These are phyloP conservation scores for Daubentonia madagascariensis DNA, from an alignment of 2,113 vertebrate genomes.

Conservation along the genomic window DNA sequence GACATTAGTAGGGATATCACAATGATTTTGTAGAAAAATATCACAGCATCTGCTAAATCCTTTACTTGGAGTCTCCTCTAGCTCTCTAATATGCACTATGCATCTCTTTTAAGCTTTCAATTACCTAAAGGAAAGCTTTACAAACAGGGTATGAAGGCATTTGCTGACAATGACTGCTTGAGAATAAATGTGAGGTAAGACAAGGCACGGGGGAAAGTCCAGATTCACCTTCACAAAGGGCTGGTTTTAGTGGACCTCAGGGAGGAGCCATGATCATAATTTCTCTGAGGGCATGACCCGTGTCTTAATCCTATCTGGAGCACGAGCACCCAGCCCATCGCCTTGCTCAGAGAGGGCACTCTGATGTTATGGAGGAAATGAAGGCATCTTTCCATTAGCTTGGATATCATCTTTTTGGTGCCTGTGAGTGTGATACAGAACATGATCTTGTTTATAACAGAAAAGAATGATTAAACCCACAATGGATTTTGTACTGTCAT, in stretches of 20 bases:
- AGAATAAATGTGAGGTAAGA: neutral
- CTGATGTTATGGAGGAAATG: neutral
- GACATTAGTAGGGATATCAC: neutral
- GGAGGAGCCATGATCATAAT: neutral
- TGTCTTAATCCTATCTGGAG: neutral
- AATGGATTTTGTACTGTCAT: neutral
- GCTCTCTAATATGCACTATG: neutral
- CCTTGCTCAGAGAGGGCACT: neutral
- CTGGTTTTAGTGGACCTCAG: neutral
- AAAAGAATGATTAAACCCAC: neutral
- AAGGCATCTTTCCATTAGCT: neutral
- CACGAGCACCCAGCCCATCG: neutral
- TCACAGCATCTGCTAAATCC: neutral
- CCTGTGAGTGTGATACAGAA: neutral
- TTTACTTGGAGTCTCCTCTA: neutral
- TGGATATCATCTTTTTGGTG: neutral
- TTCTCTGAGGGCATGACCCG: neutral
- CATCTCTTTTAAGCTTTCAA: neutral
- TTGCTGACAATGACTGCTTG: neutral
- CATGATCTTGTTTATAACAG: neutral
- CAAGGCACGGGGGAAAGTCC: neutral
- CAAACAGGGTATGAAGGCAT: neutral
- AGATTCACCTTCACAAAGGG: neutral
- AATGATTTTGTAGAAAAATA: conserved; percentile 36
- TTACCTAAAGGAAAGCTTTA: conserved; percentile 29